Evolutionary conservation across 2,888 invertebrate genomes (phyloP).

Genomic region (Seladonia tumulorum): DNA sequence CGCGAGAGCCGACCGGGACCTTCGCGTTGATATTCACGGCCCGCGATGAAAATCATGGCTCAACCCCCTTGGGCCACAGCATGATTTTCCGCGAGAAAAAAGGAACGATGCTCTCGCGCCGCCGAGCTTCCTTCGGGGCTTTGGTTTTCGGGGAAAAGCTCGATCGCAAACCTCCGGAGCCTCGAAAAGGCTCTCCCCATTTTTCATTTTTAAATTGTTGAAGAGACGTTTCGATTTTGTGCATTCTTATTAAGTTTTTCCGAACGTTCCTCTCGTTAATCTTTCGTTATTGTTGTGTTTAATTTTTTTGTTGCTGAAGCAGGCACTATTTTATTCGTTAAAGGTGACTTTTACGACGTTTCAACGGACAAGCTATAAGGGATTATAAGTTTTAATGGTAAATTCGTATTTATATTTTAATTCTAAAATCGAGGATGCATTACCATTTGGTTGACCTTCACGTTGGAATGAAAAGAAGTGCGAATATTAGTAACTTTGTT

Average conservation of each 20-base stretch:
- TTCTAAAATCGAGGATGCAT: no score
- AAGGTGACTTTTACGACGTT: no score
- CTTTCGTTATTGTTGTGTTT: not conserved
- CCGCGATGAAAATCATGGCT: conserved; percentile 28
- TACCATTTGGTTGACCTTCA: not conserved
- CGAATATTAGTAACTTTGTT: not conserved
- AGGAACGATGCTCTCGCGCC: conserved; percentile 2
- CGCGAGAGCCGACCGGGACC: conserved; percentile 30
- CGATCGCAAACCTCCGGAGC: not conserved
- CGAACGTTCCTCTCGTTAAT: not conserved
- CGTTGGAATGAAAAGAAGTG: not conserved
- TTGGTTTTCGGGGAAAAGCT: not conserved
- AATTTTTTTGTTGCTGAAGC: not conserved
- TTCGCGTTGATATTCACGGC: conserved; percentile 51
- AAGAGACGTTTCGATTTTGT: not conserved
- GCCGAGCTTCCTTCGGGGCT: not conserved
- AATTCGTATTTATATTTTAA: no score
- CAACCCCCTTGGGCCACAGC: not conserved
- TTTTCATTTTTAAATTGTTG: not conserved
- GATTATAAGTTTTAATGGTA: no score
- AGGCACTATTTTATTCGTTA: no score
- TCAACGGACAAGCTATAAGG: no score
- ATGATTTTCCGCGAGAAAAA: not conserved
- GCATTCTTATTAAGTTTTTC: not conserved
- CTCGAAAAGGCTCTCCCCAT: not conserved